phyloP scores from a whole-genome alignment of 2,113 vertebrate genomes.

The Calonectris borealis region DNA sequence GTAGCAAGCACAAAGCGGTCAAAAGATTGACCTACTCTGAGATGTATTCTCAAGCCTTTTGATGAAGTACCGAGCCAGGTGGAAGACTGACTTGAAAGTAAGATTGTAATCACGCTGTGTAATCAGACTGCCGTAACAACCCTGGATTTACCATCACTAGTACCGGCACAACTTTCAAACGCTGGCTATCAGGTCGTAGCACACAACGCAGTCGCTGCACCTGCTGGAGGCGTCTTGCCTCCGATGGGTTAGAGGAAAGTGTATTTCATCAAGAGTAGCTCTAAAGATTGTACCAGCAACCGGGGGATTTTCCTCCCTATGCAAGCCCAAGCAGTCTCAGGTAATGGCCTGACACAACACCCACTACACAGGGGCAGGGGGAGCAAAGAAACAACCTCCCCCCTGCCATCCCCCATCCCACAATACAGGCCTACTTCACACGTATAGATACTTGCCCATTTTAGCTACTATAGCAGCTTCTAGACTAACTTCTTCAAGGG shows the following conservation, averaged over 20 bases:
- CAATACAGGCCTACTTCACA: neutral
- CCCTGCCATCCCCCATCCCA: neutral
- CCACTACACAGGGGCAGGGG: rapidly evolving
- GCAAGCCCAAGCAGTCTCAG: neutral
- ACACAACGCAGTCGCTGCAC: rapidly evolving
- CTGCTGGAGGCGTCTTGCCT: neutral
- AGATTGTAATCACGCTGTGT: neutral
- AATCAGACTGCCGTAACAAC: neutral
- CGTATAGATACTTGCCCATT: neutral
- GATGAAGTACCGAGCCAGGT: neutral
- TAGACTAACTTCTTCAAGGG: neutral
- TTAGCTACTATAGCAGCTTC: neutral
- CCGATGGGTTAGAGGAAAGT: neutral
- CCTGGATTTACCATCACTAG: neutral
- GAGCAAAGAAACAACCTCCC: neutral
- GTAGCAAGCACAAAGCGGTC: neutral
- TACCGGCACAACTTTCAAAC: neutral
- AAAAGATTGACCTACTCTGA: neutral
- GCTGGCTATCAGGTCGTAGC: neutral
- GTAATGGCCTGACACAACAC: neutral
- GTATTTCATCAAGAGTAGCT: neutral
- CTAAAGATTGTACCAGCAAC: neutral
- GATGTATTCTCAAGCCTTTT: neutral
- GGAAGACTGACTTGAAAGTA: neutral
- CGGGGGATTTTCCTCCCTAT: neutral